Conservation (phyloP, 2,113 vertebrate genomes). For the Leucopternis melanops region DNA sequence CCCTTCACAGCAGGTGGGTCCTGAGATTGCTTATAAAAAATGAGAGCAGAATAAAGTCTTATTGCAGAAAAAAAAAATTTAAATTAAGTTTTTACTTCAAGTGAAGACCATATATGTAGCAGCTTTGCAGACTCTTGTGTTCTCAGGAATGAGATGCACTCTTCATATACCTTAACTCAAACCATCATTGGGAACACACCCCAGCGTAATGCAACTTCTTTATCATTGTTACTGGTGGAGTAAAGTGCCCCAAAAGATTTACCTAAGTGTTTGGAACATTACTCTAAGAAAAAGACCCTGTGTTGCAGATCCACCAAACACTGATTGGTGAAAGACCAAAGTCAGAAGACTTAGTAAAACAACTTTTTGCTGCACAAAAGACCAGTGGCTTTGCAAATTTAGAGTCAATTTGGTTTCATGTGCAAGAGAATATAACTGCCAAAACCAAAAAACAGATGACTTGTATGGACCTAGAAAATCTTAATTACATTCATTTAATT, state of each 20-base stretch:
- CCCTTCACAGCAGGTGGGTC: conserved; percentile 84
- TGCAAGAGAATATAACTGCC: background rate
- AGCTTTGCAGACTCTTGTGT: fast-evolving
- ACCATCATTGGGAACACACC: background rate
- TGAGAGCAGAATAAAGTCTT: background rate
- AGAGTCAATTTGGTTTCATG: background rate
- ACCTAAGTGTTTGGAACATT: background rate
- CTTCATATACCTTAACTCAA: background rate
- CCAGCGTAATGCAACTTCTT: fast-evolving
- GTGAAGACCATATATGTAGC: background rate
- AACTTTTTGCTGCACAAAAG: background rate
- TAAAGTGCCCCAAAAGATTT: background rate
- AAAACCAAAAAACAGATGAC: conserved; percentile 69
- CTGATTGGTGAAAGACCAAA: background rate
- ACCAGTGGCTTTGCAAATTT: background rate
- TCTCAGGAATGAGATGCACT: fast-evolving
- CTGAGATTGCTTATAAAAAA: conserved; percentile 75
- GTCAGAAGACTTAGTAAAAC: background rate
- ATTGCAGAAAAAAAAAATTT: background rate
- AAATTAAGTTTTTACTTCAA: background rate
- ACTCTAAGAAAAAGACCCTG: background rate
- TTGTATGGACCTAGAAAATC: background rate
- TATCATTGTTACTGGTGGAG: fast-evolving
- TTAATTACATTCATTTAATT: conserved; percentile 58
- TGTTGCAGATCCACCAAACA: background rate